Conservation (phyloP, 2,888 invertebrate species). For the Oegoconia quadripuncta region DNA sequence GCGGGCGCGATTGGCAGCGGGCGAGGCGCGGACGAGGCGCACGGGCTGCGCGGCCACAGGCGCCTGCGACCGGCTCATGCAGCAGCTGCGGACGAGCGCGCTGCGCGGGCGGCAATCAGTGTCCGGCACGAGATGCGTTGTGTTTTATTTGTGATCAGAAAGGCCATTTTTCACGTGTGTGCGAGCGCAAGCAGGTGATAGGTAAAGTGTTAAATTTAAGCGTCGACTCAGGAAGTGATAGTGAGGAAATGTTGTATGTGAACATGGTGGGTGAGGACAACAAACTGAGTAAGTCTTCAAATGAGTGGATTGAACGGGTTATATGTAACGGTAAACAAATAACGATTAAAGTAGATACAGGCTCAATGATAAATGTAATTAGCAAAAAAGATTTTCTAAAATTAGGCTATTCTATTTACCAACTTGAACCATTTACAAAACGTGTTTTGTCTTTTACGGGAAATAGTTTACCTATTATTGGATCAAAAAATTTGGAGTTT, state of each 20-base stretch:
- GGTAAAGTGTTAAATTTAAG: slow-evolving; percentile 1
- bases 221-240: neutral
- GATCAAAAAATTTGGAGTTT: too few species aligned
- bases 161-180: slow-evolving; percentile 4
- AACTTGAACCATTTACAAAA: too few species aligned
- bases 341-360: slow-evolving; percentile 1
- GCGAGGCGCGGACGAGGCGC: neutral
- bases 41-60: neutral
- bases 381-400: too few species aligned
- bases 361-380: slow-evolving; percentile 2
- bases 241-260: neutral
- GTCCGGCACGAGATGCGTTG: slow-evolving; percentile 2
- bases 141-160: slow-evolving; percentile 6
- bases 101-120: slow-evolving; percentile 3
- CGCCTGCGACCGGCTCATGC: neutral
- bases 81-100: neutral
- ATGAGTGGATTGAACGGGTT: slow-evolving; percentile 2
- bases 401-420: too few species aligned
- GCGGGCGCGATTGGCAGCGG: neutral
- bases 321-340: slow-evolving; percentile 1
- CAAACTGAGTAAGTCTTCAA: neutral
- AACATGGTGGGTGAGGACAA: neutral
- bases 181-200: neutral
- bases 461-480: too few species aligned
- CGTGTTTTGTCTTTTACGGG: too few species aligned